Conservation (phyloP, 2,888 invertebrate genomes). For the Cabera pusaria region DNA sequence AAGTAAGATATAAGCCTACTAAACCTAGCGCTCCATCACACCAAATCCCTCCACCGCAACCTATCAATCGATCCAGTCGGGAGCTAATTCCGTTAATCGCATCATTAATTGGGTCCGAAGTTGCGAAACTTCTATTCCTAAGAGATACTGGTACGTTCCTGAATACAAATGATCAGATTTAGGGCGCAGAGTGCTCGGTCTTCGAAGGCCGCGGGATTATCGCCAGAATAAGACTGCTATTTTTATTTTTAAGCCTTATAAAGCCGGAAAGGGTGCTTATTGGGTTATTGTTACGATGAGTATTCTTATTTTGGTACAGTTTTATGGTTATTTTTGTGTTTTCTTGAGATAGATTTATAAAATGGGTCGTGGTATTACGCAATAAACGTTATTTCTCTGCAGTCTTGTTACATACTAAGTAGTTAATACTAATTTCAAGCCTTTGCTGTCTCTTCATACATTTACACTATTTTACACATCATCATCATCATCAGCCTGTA, state of each 20-base stretch:
- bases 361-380: no score
- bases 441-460: no score
- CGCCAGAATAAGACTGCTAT: conserved; percentile 5
- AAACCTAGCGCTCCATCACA: conserved; percentile 1
- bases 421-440: no score
- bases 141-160: conserved; percentile 9
- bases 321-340: no score
- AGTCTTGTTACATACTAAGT: no score
- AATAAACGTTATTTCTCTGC: no score
- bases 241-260: conserved; percentile 1
- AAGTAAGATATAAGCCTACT: no score
- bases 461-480: no score
- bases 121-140: conserved; percentile 64
- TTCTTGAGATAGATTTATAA: no score
- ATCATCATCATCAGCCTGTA: no score
- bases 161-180: conserved; percentile 25
- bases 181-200: conserved; percentile 1
- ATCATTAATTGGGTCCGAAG: conserved; percentile 74
- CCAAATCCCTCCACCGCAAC: not conserved
- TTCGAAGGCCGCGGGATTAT: conserved; percentile 1
- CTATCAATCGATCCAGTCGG: conserved; percentile 30
- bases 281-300: no score
- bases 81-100: conserved; percentile 75
- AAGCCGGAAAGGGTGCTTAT: not conserved
- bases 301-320: no score